Evolutionary conservation across 2,888 invertebrate genomes (phyloP).

Genomic region (Agrotis clavis): DNA sequence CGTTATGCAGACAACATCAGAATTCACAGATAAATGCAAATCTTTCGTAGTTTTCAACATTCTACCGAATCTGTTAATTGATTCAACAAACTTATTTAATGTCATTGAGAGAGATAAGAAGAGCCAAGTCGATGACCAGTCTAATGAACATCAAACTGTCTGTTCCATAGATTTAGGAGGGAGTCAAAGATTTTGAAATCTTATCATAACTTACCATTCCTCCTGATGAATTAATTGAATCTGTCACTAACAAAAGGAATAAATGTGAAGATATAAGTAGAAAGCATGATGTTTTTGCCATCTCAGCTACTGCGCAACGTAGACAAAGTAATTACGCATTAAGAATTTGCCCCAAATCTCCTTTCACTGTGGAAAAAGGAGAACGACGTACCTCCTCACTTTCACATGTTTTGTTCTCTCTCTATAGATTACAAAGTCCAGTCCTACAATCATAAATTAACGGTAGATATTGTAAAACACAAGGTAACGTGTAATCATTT

Average conservation of each 20-base stretch:
- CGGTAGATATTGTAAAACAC: constrained; percentile 28
- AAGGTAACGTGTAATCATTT: constrained; percentile 35
- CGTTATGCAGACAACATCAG: background rate
- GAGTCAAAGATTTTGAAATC: background rate
- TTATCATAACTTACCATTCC: background rate
- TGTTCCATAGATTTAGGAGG: background rate
- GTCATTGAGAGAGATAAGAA: constrained; percentile 2
- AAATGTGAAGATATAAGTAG: constrained; percentile 17
- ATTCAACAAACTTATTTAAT: background rate
- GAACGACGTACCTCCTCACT: constrained; percentile 45
- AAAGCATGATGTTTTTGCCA: constrained; percentile 30
- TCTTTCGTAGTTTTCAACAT: constrained; percentile 10
- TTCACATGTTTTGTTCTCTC: constrained; percentile 50
- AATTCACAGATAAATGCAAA: constrained; percentile 1
- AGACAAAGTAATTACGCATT: constrained; percentile 49
- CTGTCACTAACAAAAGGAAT: background rate
- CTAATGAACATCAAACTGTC: background rate
- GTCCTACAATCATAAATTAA: constrained; percentile 15
- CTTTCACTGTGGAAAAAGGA: constrained; percentile 52
- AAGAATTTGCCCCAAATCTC: constrained; percentile 60
- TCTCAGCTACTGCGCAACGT: constrained; percentile 15
- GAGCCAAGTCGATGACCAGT: background rate
- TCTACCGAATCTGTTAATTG: constrained; percentile 4
- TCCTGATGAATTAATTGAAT: constrained; percentile 1
- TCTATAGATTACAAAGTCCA: constrained; percentile 26